Conservation (phyloP, 23 tunicate genomes). For the Trididemnum clinides region DNA sequence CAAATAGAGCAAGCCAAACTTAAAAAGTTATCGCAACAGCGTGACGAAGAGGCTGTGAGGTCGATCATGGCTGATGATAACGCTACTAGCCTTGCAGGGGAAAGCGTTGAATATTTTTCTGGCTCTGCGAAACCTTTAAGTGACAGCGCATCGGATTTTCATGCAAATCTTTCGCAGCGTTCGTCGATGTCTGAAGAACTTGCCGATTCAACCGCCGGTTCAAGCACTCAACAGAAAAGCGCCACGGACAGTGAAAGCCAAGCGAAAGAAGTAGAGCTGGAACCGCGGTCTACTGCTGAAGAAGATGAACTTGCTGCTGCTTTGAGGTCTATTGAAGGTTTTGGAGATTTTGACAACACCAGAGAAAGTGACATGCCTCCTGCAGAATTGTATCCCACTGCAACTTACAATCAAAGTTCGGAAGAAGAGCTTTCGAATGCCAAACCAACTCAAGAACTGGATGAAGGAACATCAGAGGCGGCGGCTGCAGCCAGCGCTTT, state of each 20-base stretch:
- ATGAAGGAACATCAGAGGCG: conserved; percentile 40
- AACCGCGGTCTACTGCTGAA: conserved; percentile 71
- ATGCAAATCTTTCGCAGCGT: too few species aligned
- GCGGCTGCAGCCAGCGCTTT: conserved; percentile 55
- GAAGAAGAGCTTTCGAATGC: not conserved
- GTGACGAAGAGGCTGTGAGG: conserved; percentile 91
- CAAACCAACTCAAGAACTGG: not conserved
- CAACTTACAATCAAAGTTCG: not conserved
- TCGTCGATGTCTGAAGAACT: not conserved
- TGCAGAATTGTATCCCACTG: not conserved
- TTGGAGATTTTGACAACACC: conserved; percentile 47
- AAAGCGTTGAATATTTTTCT: not conserved
- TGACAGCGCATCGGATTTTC: not conserved
- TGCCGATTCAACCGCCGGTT: not conserved
- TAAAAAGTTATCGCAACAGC: conserved; percentile 58
- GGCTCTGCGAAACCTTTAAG: not conserved
- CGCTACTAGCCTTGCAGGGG: not conserved
- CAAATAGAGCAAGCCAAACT: conserved; percentile 41
- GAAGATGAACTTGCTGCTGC: conserved; percentile 90
- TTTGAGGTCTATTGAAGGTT: conserved; percentile 77
- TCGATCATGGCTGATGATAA: conserved; percentile 76
- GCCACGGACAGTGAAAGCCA: not conserved
- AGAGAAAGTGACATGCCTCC: not conserved
- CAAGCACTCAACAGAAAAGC: not conserved
- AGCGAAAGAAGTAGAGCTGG: not conserved